A percentile compares a stretch with the other conserved stretches of the same genome.
phyloP scores from a whole-genome alignment of 2,797 vertebrate genomes.

The Anguilla megastoma region DNA sequence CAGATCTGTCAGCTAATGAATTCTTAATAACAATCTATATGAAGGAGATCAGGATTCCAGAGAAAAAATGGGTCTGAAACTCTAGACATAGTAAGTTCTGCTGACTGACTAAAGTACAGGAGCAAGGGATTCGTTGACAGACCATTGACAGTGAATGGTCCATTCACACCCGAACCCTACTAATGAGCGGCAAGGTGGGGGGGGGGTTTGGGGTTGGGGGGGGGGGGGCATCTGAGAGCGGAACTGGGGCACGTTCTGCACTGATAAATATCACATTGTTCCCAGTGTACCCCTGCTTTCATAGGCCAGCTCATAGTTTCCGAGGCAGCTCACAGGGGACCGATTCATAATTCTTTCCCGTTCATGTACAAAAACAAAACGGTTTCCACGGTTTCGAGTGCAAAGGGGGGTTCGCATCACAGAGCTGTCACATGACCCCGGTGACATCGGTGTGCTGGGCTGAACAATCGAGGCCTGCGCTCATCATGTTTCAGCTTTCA shows the following conservation, averaged over 20 bases:
- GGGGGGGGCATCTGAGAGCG: constrained; percentile 42
- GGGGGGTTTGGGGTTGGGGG: not conserved
- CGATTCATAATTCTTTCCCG: constrained; percentile 42
- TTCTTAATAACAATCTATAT: too few species aligned
- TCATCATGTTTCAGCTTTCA: not conserved
- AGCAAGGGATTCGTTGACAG: constrained; percentile 54
- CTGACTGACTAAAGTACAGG: constrained; percentile 68
- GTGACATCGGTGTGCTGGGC: constrained; percentile 53
- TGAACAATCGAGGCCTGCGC: not conserved
- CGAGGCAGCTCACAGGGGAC: constrained; percentile 41
- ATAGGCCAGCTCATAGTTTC: constrained; percentile 65
- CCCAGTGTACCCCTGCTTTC: constrained; percentile 66
- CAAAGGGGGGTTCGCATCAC: constrained; percentile 75
- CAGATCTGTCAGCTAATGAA: not conserved
- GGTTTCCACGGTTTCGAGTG: constrained; percentile 67
- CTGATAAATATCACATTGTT: constrained; percentile 81
- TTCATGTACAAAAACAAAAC: constrained; percentile 41
- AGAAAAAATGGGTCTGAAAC: constrained; percentile 44
- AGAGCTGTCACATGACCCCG: constrained; percentile 69
- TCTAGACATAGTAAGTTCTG: constrained; percentile 55
- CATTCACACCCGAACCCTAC: constrained; percentile 60
- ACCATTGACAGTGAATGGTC: constrained; percentile 62
- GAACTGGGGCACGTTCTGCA: constrained; percentile 66
- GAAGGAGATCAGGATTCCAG: not conserved
- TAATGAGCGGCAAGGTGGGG: constrained; percentile 60